Evolutionary conservation across 2,797 vertebrate species (phyloP), one percentile per base, ranked within the genome.

Genomic region (Phoebastria nigripes): DNA sequence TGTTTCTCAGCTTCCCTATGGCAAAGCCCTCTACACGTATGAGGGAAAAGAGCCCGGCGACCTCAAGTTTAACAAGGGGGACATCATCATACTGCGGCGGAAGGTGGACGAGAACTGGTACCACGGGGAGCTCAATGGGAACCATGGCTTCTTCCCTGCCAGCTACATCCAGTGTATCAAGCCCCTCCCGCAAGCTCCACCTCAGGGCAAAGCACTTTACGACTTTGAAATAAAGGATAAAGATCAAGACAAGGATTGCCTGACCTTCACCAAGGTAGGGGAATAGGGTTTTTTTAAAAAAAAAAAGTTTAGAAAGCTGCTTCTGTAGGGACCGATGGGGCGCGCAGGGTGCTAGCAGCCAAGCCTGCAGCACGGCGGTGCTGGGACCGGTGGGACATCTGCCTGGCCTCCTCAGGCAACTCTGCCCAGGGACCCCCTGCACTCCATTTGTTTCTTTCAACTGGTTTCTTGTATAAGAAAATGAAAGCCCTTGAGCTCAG

Each of bases 191-290:
- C 99, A 99, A 85, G 98, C 99, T 51, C 99, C 98, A 3, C 99
- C 99, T 56, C 99, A 99, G 96, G 99, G 99, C 93, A 99, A 99
- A 98, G 99, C 99, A 24, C 98, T 99, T 97, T 99, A 99, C 1
- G 99, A 99, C 98, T 99, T 99, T 70, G 99, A 99, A 98, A 99
- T 99, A 96, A 99, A 99, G 97, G 99, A 99, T 97, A 99, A 99
- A 97, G 99, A 99, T 97, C 99, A 99, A 97, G 99, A 99, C 97
- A 99, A 99, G 96, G 99, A 99, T 97, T 99, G 99, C 94, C 97
- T 99, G 98, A 99, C 99, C 73, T 99, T 99, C 97, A 99, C 98
- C 93, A 99, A 99, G 99, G 99, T 99, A 98, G 82, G 91, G 21
- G 41, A 77, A 41, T 76, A 52, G 58, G 58, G 8, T 0, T 5